phyloP scores from a whole-genome alignment of 2,888 invertebrate genomes.

The Tachina fera region DNA sequence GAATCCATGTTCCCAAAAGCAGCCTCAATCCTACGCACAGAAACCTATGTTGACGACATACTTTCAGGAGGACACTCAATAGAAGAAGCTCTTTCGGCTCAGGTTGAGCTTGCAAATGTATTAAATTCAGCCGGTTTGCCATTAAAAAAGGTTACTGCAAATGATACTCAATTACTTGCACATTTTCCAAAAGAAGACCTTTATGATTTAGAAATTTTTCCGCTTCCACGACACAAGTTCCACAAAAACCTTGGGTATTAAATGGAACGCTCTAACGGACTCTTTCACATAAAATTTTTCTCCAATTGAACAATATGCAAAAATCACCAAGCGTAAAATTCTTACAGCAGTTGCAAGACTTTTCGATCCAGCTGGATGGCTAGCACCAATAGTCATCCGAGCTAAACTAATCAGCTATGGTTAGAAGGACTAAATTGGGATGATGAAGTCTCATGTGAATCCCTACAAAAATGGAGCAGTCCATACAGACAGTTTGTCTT shows the following conservation, averaged over 20 bases:
- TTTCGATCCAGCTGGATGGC: no score
- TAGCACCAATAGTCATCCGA: no score
- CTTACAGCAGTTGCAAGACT: neutral
- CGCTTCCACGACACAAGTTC: no score
- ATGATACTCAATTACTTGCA: neutral
- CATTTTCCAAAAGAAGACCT: neutral
- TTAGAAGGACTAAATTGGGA: no score
- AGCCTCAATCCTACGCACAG: neutral
- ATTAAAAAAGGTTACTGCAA: neutral
- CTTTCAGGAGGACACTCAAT: neutral
- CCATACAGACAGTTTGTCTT: neutral
- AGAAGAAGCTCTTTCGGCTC: neutral
- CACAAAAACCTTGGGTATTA: no score
- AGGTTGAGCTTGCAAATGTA: neutral
- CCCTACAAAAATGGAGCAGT: no score
- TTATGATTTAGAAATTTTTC: neutral
- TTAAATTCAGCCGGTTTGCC: neutral
- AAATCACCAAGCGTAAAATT: no score
- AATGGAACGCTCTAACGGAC: no score
- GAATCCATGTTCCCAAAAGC: neutral
- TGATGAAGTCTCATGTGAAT: no score
- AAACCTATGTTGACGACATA: neutral
- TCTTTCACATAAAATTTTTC: no score
- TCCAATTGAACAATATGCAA: no score
- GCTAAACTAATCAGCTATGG: no score